These are phyloP conservation scores for Rhipidura dahli DNA, from an alignment of 2,113 vertebrate genomes.

Conservation along the genomic window DNA sequence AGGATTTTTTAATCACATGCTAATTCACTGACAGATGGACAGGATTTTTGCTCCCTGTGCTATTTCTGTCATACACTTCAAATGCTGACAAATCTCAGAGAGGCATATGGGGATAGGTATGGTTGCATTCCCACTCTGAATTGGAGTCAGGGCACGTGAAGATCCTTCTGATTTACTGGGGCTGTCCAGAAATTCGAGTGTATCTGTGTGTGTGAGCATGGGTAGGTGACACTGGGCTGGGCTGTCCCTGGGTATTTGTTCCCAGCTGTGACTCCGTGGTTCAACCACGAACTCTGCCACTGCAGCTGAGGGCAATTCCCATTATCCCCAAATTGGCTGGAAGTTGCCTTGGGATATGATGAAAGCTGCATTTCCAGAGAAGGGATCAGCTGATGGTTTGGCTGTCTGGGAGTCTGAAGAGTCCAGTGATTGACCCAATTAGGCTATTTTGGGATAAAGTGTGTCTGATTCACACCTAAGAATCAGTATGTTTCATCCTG, in stretches of 20 bases:
- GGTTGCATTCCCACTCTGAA: neutral
- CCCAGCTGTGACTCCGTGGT: neutral
- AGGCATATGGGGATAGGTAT: neutral
- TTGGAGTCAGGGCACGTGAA: neutral
- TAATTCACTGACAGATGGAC: slow-evolving; percentile 40
- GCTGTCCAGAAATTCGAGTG: neutral
- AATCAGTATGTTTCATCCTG: neutral
- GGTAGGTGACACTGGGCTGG: neutral
- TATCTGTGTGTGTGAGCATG: neutral
- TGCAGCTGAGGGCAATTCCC: neutral
- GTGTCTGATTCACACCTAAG: neutral
- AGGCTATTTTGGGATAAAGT: neutral
- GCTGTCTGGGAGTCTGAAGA: neutral
- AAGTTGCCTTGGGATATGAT: neutral
- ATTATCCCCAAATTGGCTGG: neutral
- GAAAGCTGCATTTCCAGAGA: neutral
- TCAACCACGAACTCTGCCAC: neutral
- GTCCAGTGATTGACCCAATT: neutral
- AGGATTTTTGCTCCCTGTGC: neutral
- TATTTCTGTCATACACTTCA: neutral
- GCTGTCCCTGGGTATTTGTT: neutral
- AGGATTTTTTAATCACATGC: neutral
- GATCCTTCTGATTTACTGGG: neutral
- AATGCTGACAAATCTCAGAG: neutral
- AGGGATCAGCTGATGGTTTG: neutral